Conservation (phyloP, 2,113 vertebrate species). For the Atractosteus spatula region DNA sequence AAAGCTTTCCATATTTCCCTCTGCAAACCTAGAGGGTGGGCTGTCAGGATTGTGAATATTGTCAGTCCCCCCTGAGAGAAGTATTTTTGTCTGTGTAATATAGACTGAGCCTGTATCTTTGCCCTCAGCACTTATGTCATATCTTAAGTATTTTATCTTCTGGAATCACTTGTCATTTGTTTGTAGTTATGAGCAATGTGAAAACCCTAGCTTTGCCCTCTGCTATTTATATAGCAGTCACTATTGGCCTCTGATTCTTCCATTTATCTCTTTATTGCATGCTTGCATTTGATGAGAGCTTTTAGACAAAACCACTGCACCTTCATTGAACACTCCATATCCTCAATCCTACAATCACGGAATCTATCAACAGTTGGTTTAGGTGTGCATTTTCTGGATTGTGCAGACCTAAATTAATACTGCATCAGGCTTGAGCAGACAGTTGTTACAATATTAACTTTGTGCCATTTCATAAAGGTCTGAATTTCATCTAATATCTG, state of each 20-base stretch:
- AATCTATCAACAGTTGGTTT: too few relatives aligned
- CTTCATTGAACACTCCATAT: not conserved
- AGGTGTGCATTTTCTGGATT: too few relatives aligned
- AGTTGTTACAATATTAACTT: too few relatives aligned
- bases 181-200: not conserved
- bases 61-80: not conserved
- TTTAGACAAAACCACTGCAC: not conserved
- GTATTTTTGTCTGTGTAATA: conserved; percentile 16
- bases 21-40: not conserved
- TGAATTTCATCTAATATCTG: too few relatives aligned
- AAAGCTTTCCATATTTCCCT: too few relatives aligned
- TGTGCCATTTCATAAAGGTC: too few relatives aligned
- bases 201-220: conserved; percentile 2
- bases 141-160: conserved; percentile 1
- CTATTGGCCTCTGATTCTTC: not conserved
- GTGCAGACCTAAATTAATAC: too few relatives aligned
- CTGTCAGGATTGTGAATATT: not conserved
- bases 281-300: not conserved
- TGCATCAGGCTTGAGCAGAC: too few relatives aligned
- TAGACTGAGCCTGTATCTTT: conserved; percentile 5
- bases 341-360: too few relatives aligned
- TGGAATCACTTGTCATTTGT: conserved; percentile 17
- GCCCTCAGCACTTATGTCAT: not conserved
- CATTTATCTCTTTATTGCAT: not conserved
- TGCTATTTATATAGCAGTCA: not conserved